Base-by-base conservation (phyloP, 1,140 invertebrate genomes). In the Drosophila lowei region DNA sequence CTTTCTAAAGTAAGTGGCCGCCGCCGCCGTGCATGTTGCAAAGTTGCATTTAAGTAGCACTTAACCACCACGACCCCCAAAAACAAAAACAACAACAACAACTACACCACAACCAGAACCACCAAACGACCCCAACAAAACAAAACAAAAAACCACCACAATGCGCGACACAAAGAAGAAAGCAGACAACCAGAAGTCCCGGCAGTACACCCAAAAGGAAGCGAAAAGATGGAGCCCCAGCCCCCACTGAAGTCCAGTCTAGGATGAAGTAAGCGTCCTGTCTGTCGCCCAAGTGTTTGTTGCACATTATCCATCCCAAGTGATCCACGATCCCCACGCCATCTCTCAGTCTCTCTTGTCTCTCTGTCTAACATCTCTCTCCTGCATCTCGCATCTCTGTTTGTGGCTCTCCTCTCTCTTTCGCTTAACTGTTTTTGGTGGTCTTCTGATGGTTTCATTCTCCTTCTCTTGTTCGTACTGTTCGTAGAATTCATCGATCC, bases 1-100 rank as follows among this genome's bases (percentile, higher is more conserved):
- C 81, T 90, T 90, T 89, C 81, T 90, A 81, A 89, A 90, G 74
- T 86, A 81, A 86, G 71, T 81, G 61, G 58, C 28, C 6, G 21
- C 16, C 47, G 71, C 25, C 47, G 71, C 72, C 57, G 60, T 58
- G 66, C 66, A 85, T 77, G 80, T 60, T 59, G 66, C 54, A 47
- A 38, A 68, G 48, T 77, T 79, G 72, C 79, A 85, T 70, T 73
- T 73, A 74, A 73, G 28, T 61, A 78, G 73, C 58, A 55, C 66
- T 70, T 61, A 70, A 74, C 46, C 61, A 70, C 55, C 53, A 64
- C 66, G 53, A 62, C 48, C 47, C 16, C 44, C 49, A 44, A 58
- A 46, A 56, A 3, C 63, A 23, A 38, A 58, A 48, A 52, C 43
- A 54, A 18, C 63, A 23, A 38, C 64, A 48, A 52, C 43, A 54